Conservation (phyloP, 2,113 vertebrate genomes). For the Odocoileus virginianus region DNA sequence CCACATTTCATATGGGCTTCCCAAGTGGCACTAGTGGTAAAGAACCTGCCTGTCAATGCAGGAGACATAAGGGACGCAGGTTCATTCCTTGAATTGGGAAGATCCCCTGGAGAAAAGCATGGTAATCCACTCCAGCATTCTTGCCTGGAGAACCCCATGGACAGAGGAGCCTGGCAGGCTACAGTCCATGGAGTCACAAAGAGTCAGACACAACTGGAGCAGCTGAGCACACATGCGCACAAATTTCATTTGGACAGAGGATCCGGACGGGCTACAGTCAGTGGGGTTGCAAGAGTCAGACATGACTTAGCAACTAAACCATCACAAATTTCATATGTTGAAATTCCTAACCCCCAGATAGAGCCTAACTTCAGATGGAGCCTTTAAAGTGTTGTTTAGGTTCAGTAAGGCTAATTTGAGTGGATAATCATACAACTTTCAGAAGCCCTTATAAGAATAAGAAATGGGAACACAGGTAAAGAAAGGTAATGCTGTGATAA, state of each 20-base stretch:
- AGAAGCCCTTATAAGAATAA: background rate
- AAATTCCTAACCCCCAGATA: background rate
- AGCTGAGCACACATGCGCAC: background rate
- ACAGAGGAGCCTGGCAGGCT: fast-evolving
- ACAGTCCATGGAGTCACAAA: background rate
- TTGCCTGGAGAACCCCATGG: background rate
- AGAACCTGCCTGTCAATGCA: background rate
- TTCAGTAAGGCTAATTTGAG: background rate
- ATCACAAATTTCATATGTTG: background rate
- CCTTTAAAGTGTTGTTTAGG: background rate
- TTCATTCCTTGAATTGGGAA: background rate
- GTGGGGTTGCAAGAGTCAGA: background rate
- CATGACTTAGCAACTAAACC: background rate
- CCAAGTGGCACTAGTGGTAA: background rate
- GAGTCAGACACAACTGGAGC: background rate
- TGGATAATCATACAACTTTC: background rate
- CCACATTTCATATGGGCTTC: background rate
- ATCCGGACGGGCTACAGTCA: background rate
- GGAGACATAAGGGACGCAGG: background rate
- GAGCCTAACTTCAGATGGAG: background rate
- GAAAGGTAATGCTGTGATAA: background rate
- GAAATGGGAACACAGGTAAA: background rate
- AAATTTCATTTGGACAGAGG: background rate
- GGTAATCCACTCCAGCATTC: background rate
- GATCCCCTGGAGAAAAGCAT: background rate